These are phyloP conservation scores for Coregonus ussuriensis DNA, from an alignment of 2,797 vertebrate species.

Conservation along the genomic window DNA sequence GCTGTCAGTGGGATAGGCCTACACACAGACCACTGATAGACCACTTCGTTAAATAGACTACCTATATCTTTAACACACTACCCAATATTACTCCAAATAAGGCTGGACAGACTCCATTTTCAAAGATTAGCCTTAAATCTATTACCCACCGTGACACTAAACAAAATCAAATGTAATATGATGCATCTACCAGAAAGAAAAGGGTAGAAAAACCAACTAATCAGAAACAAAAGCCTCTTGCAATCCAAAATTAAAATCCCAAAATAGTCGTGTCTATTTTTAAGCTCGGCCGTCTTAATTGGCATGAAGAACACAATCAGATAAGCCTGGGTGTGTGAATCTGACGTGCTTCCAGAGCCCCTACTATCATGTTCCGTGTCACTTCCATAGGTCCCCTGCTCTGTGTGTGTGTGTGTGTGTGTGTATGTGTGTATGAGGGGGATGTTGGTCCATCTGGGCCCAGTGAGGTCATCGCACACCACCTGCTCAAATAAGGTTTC, in stretches of 20 bases:
- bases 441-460: constrained; percentile 69
- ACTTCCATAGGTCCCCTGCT: constrained; percentile 49
- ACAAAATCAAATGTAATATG: neutral
- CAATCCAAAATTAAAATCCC: constrained; percentile 68
- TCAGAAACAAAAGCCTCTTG: constrained; percentile 18
- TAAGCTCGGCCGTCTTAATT: constrained; percentile 72
- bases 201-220: constrained; percentile 7
- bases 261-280: constrained; percentile 65
- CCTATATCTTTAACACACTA: constrained; percentile 38
- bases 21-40: neutral
- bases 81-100: constrained; percentile 28
- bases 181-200: constrained; percentile 14
- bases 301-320: constrained; percentile 74
- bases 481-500: constrained; percentile 67
- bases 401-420: constrained; percentile 45
- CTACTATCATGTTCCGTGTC: constrained; percentile 6
- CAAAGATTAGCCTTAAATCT: constrained; percentile 50
- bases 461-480: constrained; percentile 74
- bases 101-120: neutral
- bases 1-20: constrained; percentile 16
- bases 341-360: constrained; percentile 16
- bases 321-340: constrained; percentile 55
- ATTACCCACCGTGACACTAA: constrained; percentile 39
- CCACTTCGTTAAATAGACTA: neutral
- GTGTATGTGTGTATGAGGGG: constrained; percentile 44